Evolutionary conservation across 2,113 vertebrate genomes (phyloP).

Genomic region (Leucopsar rothschildi): DNA sequence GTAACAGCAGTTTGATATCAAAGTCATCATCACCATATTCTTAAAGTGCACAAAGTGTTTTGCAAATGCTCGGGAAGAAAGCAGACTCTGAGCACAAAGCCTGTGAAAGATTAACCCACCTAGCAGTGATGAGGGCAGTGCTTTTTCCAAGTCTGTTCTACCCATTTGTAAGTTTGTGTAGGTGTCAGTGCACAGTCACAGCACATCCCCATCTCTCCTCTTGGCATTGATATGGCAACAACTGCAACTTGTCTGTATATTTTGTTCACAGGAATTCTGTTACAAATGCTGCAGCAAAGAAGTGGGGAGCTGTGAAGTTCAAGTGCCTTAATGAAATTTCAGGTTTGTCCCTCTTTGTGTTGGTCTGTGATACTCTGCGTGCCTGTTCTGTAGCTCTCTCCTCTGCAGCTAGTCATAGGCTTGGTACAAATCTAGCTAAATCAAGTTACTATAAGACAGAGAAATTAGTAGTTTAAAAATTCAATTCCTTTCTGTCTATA

Average conservation of each 20-base stretch:
- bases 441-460: neutral
- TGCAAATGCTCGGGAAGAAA: neutral
- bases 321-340: neutral
- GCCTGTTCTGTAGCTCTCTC: neutral
- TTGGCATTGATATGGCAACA: neutral
- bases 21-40: neutral
- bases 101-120: neutral
- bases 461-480: constrained; percentile 3
- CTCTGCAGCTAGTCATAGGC: neutral
- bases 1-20: neutral
- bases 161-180: neutral
- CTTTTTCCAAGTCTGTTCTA: neutral
- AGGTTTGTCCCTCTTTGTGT: neutral
- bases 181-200: neutral
- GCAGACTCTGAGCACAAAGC: neutral
- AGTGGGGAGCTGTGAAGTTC: neutral
- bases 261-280: neutral
- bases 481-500: neutral
- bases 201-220: neutral
- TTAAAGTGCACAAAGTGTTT: neutral
- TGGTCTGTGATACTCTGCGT: neutral
- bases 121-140: neutral
- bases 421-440: neutral
- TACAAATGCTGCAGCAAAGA: neutral
- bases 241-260: neutral